Evolutionary conservation across 2,888 invertebrate species (phyloP), one percentile per base, ranked within the genome.

Genomic region (Mimas tiliae): DNA sequence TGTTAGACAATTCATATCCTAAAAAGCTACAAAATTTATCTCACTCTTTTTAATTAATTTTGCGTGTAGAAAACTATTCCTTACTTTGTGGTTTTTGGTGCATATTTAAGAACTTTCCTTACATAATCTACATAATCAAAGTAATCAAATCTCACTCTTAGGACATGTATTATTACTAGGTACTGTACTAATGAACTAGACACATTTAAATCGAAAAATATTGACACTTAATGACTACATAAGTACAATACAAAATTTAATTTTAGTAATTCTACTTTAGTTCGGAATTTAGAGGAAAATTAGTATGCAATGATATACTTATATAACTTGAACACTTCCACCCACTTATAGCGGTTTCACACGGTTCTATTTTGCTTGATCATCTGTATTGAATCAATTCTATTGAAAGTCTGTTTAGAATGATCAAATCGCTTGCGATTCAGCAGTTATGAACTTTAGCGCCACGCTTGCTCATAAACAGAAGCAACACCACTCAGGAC

Each of bases 21-120:
- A 80, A 75, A 76, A 77, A 74, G 27, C 78, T 82, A 82, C 69
- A 79, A 79, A 1, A 14, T 14, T 45, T 85, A 85, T 86, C 84
- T 86, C 85, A 82, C 81, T 78, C 82, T 74, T 75, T 27, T 3
- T 79, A 72, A 73, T 68, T 78, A 71, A 64, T 64, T 58, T 19
- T 38, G 58, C 42, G 58, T 62, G 65, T 69, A 69, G 67, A 68
- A 66, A 68, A 67, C 62, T 45, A 70, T 68, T 55, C 4, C 4
- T 3, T 66, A 64, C 34, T 55, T 66, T 68, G 67, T 70, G 68
- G 68, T 68, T 21, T 65, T 58, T 38, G 38, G 58, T 58, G 58
- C 58, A 55, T 55, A 52, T 52, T 52, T 16, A 58, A 53, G 55
- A 58, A 38, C 38, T n/a, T 38, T 34, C 38, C 55, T 58, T 58